Conservation (phyloP, 2,797 vertebrate species). For the Phoebastria nigripes region DNA sequence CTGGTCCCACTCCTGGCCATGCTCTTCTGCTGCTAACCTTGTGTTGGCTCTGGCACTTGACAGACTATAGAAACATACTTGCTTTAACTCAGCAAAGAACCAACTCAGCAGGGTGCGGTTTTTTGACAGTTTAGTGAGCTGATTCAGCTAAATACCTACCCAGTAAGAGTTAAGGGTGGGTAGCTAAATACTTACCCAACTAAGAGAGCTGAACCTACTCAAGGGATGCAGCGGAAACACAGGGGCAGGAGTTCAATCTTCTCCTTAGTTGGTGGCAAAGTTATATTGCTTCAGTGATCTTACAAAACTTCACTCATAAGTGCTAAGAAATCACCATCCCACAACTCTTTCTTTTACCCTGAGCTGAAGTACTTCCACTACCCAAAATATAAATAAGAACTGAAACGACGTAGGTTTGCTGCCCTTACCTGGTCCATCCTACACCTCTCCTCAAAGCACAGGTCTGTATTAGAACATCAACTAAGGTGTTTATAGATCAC, state of each 20-base stretch:
- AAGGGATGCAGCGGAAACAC: background rate
- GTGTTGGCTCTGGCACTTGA: background rate
- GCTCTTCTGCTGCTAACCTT: background rate
- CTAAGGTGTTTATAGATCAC: background rate
- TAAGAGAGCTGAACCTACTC: background rate
- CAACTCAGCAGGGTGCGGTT: background rate
- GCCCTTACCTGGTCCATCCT: background rate
- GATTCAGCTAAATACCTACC: background rate
- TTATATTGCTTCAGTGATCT: background rate
- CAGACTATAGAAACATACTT: background rate
- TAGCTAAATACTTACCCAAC: background rate
- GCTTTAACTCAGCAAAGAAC: background rate
- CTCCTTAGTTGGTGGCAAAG: background rate
- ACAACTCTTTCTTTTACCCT: background rate
- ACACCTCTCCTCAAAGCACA: background rate
- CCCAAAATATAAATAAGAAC: background rate
- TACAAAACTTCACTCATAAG: background rate
- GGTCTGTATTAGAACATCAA: background rate
- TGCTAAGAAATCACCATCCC: background rate
- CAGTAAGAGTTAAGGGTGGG: background rate
- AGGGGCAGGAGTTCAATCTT: background rate
- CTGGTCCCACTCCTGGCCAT: background rate
- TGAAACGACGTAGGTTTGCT: background rate
- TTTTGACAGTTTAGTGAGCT: background rate
- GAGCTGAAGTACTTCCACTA: background rate